A percentile compares a stretch with the other conserved stretches of the same genome.
These are phyloP conservation scores for Mystacornis crossleyi DNA, from an alignment of 2,113 vertebrate genomes.

Conservation along the genomic window DNA sequence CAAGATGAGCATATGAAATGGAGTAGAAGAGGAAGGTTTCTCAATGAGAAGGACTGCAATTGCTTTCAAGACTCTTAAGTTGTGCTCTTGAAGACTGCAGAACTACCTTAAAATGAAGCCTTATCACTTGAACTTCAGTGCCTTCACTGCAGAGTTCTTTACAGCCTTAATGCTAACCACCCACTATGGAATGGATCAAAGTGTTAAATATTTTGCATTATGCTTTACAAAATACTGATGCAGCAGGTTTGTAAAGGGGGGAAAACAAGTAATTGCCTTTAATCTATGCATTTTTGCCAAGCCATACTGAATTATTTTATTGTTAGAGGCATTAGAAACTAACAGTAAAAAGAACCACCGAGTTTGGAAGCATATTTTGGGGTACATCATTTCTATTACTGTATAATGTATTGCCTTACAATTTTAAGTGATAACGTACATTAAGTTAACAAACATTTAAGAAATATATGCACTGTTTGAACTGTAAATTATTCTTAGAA, in stretches of 20 bases:
- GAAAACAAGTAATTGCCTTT: conserved; percentile 85
- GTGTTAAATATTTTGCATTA: conserved; percentile 75
- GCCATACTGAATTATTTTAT: conserved; percentile 90
- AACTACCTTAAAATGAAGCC: conserved; percentile 77
- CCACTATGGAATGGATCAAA: conserved; percentile 71
- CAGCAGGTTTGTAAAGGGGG: conserved; percentile 77
- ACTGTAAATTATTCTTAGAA: conserved; percentile 99
- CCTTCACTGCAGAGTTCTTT: conserved; percentile 84
- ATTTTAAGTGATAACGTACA: conserved; percentile 89
- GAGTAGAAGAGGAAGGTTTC: conserved; percentile 76
- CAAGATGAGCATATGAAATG: conserved; percentile 57
- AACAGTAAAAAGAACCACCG: conserved; percentile 81
- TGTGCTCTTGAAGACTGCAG: conserved; percentile 78
- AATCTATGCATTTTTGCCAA: conserved; percentile 98
- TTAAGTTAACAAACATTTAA: conserved; percentile 93
- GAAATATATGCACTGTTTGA: conserved; percentile 98
- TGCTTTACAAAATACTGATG: conserved; percentile 81
- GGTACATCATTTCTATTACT: conserved; percentile 90
- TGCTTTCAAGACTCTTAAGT: conserved; percentile 69
- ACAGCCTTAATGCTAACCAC: conserved; percentile 82
- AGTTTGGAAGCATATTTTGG: conserved; percentile 76
- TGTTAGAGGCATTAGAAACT: conserved; percentile 88
- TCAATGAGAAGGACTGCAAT: conserved; percentile 79
- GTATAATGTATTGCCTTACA: conserved; percentile 95
- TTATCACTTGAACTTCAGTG: conserved; percentile 85